These are phyloP conservation scores for Stenotaenia linearis DNA, from an alignment of 2,888 invertebrate species.

Conservation along the genomic window DNA sequence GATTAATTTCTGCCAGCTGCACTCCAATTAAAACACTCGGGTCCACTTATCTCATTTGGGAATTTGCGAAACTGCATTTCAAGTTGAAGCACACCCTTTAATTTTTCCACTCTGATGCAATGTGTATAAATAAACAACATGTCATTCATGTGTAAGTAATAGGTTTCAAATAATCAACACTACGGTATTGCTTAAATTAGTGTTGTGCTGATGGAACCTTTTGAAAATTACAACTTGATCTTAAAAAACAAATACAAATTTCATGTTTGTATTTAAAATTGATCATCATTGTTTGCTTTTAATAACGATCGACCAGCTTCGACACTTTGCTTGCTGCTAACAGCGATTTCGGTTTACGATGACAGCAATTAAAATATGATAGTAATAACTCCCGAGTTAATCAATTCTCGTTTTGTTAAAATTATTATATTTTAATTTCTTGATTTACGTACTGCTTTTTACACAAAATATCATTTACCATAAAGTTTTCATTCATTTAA, in stretches of 20 bases:
- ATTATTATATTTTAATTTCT: too few species aligned
- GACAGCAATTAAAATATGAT: too few species aligned
- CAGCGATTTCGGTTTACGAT: too few species aligned
- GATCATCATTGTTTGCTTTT: too few species aligned
- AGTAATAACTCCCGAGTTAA: too few species aligned
- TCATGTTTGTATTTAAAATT: too few species aligned
- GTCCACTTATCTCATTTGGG: background rate
- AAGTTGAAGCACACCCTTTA: background rate
- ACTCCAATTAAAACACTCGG: background rate
- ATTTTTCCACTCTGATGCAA: background rate
- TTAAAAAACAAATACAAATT: too few species aligned
- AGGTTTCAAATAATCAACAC: background rate
- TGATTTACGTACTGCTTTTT: background rate
- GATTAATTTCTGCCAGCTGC: conserved; percentile 4
- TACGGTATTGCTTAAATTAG: background rate
- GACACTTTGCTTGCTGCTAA: too few species aligned
- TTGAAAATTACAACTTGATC: background rate
- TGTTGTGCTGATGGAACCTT: background rate
- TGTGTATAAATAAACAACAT: background rate
- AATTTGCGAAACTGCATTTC: background rate
- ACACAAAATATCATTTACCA: background rate
- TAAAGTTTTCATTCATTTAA: background rate
- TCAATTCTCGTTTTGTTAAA: too few species aligned
- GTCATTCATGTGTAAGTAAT: background rate
- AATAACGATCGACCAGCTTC: too few species aligned